phyloP scores from a whole-genome alignment of 2,797 vertebrate species.

The Danio albolineatus region DNA sequence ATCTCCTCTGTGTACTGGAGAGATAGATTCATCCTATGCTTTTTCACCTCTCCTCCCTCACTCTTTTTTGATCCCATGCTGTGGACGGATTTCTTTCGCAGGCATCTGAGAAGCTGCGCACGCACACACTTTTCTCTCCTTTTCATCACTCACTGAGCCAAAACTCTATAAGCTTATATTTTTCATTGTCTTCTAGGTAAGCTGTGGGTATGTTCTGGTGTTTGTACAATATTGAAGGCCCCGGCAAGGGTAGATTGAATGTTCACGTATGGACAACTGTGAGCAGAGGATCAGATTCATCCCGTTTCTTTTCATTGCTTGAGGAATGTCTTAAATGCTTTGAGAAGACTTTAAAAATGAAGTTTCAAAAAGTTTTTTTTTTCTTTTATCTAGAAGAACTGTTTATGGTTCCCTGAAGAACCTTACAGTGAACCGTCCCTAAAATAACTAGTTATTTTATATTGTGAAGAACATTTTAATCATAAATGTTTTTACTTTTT shows the following conservation, averaged over 20 bases:
- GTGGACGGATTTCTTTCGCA: slow-evolving; percentile 29
- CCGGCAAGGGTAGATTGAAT: slow-evolving; percentile 15
- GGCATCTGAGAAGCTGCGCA: slow-evolving; percentile 31
- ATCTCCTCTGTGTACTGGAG: slow-evolving; percentile 49
- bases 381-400: too few species aligned
- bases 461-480: too few species aligned
- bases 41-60: slow-evolving; percentile 36
- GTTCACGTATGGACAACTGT: slow-evolving; percentile 7
- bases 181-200: slow-evolving; percentile 30
- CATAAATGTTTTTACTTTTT: too few species aligned
- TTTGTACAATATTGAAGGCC: slow-evolving; percentile 34
- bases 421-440: too few species aligned
- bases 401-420: too few species aligned
- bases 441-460: too few species aligned
- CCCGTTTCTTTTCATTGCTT: not conserved
- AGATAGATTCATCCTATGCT: slow-evolving; percentile 45
- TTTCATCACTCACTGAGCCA: slow-evolving; percentile 41
- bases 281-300: not conserved
- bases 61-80: slow-evolving; percentile 47
- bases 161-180: slow-evolving; percentile 29
- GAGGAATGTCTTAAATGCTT: not conserved
- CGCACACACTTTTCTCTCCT: slow-evolving; percentile 32
- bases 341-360: too few species aligned
- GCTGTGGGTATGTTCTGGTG: slow-evolving; percentile 6
- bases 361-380: too few species aligned